These are phyloP conservation scores for Alethe diademata DNA, from an alignment of 2,113 vertebrate genomes.

Conservation along the genomic window DNA sequence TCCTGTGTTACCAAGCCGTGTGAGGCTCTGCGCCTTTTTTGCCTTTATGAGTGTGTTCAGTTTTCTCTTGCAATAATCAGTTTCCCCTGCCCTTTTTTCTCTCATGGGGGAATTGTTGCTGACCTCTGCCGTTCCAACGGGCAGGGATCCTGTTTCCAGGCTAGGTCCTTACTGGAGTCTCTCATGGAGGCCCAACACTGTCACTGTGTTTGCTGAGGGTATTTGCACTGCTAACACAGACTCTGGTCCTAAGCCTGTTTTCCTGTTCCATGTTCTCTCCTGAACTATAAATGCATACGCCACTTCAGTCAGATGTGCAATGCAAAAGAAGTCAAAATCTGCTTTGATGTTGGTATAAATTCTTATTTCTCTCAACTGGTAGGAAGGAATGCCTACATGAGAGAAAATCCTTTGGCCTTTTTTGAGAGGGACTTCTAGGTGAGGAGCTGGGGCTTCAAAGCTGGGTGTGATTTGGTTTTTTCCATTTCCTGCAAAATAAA, in stretches of 20 bases:
- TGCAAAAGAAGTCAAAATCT: neutral
- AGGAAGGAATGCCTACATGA: neutral
- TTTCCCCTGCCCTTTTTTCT: neutral
- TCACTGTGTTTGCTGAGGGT: neutral
- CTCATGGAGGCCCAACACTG: fast-evolving
- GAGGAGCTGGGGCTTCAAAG: neutral
- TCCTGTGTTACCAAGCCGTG: neutral
- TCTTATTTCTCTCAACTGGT: neutral
- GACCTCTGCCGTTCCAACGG: fast-evolving
- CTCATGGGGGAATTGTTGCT: neutral
- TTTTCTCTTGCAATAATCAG: neutral
- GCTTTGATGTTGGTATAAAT: neutral
- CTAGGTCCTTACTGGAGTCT: neutral
- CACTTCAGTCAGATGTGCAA: fast-evolving
- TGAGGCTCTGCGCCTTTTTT: neutral
- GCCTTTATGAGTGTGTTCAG: neutral
- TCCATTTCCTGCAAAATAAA: neutral
- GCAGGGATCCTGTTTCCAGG: neutral
- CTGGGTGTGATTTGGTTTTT: neutral
- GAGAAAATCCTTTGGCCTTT: neutral
- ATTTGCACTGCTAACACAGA: neutral
- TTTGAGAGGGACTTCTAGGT: neutral
- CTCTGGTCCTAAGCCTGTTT: neutral
- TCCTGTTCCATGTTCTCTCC: neutral
- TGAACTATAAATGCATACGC: fast-evolving